These are phyloP conservation scores for Ophion obscuratus DNA, from an alignment of 2,888 invertebrate species.

Conservation along the genomic window DNA sequence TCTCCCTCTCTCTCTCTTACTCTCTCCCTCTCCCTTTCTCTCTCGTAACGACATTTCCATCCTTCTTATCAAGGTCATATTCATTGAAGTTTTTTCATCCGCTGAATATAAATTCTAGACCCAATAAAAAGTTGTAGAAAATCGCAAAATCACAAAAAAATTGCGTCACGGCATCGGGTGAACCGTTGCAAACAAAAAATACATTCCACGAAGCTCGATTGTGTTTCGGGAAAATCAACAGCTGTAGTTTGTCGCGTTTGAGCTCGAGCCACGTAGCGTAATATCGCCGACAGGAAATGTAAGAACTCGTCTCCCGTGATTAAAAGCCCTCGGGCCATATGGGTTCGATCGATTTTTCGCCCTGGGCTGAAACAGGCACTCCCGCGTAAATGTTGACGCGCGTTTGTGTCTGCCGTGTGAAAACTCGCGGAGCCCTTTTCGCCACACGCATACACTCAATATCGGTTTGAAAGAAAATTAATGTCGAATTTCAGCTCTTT, in stretches of 20 bases:
- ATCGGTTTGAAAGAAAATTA: too few relatives aligned
- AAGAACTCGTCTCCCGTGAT: slow-evolving; percentile 77
- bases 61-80: too few relatives aligned
- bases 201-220: background rate
- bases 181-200: background rate
- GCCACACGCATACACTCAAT: too few relatives aligned
- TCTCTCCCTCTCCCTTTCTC: background rate
- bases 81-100: background rate
- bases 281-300: slow-evolving; percentile 74
- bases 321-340: slow-evolving; percentile 78
- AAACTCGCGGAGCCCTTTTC: background rate
- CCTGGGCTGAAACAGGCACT: slow-evolving; percentile 22
- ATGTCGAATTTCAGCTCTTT: too few relatives aligned
- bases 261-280: background rate
- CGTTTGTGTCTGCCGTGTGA: background rate
- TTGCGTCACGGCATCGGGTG: too few relatives aligned
- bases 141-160: background rate
- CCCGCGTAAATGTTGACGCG: background rate
- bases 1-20: slow-evolving; percentile 19
- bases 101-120: background rate
- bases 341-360: slow-evolving; percentile 78
- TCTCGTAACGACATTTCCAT: background rate
- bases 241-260: background rate
- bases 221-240: background rate
- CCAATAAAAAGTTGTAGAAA: background rate